Percentiles rank a stretch among this genome's conserved stretches.
These are phyloP conservation scores for Ptilodon capucinus DNA, from an alignment of 2,888 invertebrate species.

Conservation along the genomic window DNA sequence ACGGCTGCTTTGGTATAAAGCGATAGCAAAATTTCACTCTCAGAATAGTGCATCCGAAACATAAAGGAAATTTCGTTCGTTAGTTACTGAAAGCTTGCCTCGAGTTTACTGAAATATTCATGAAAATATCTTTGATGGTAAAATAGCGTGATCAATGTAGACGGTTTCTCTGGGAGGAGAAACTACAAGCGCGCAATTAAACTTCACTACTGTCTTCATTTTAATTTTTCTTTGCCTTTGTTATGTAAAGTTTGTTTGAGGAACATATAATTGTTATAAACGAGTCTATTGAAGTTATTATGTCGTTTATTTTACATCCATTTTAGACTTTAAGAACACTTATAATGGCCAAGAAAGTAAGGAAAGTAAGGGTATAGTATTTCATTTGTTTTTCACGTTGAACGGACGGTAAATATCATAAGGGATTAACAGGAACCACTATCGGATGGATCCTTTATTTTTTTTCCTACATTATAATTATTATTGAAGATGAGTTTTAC, in stretches of 20 bases:
- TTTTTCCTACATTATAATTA: too few species aligned
- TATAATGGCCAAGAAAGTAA: too few species aligned
- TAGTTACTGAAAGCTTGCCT: slow-evolving; percentile 11
- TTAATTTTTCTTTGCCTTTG: background rate
- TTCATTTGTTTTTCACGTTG: too few species aligned
- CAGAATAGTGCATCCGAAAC: slow-evolving; percentile 6
- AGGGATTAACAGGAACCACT: too few species aligned
- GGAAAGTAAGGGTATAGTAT: too few species aligned
- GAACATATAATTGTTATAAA: too few species aligned
- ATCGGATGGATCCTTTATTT: too few species aligned
- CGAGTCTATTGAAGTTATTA: too few species aligned
- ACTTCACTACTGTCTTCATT: background rate
- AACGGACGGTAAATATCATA: too few species aligned
- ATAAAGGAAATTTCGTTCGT: slow-evolving; percentile 16
- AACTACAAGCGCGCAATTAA: slow-evolving; percentile 2
- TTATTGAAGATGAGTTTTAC: too few species aligned
- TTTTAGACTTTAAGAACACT: too few species aligned
- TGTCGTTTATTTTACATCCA: too few species aligned
- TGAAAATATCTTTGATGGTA: slow-evolving; percentile 1
- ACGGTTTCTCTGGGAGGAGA: background rate
- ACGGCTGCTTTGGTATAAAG: slow-evolving; percentile 13
- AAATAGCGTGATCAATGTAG: slow-evolving; percentile 1
- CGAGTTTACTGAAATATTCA: background rate
- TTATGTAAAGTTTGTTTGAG: background rate
- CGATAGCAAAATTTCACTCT: slow-evolving; percentile 20